Percentiles rank a stretch among this genome's conserved stretches.
phyloP scores from a whole-genome alignment of 2,888 invertebrate species.

The Labia minor region DNA sequence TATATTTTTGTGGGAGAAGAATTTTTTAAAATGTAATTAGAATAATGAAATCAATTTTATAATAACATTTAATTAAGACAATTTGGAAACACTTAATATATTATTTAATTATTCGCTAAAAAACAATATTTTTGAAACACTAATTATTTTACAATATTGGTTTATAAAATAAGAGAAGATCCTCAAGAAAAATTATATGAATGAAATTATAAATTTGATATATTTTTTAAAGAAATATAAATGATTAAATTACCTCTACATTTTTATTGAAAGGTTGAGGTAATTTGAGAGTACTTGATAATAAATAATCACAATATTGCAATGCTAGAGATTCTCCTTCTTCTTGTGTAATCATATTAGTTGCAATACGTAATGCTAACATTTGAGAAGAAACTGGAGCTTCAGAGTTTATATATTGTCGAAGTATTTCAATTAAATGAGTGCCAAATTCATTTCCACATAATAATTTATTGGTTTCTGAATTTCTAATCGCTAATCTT shows the following conservation, averaged over 20 bases:
- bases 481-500: slow-evolving; percentile 66
- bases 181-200: too few relatives aligned
- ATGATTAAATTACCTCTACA: slow-evolving; percentile 52
- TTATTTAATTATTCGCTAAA: too few relatives aligned
- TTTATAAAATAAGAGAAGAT: too few relatives aligned
- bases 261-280: slow-evolving; percentile 47
- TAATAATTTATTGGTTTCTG: slow-evolving; percentile 46
- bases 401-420: slow-evolving; percentile 35
- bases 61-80: too few relatives aligned
- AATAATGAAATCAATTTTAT: too few relatives aligned
- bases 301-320: slow-evolving; percentile 43
- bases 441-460: slow-evolving; percentile 38
- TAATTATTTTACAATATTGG: too few relatives aligned
- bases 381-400: slow-evolving; percentile 61
- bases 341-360: slow-evolving; percentile 68
- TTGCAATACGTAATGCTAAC: slow-evolving; percentile 63
- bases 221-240: too few relatives aligned
- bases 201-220: too few relatives aligned
- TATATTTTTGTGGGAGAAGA: too few relatives aligned
- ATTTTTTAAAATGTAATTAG: too few relatives aligned
- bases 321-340: slow-evolving; percentile 53
- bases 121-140: too few relatives aligned
- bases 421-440: slow-evolving; percentile 31
- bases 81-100: too few relatives aligned
- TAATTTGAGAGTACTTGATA: slow-evolving; percentile 45